Evolutionary conservation across 2,113 vertebrate species (phyloP), one percentile per base, ranked within the genome.

Genomic region (Lagopus muta): DNA sequence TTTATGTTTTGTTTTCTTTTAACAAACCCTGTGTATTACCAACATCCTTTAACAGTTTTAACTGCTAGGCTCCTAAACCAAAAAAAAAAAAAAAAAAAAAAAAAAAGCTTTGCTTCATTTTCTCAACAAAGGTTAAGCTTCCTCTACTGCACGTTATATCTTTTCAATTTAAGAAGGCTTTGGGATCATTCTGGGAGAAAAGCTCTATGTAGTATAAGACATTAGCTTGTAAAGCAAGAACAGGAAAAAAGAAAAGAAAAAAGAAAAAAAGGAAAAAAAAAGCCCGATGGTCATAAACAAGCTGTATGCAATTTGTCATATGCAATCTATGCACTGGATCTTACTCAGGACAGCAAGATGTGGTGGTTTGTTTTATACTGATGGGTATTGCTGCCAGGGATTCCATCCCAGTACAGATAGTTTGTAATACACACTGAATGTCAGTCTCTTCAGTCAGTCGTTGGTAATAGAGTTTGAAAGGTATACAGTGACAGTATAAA

Each of bases 261-360:
- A 95, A 96, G 82, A 93, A 90, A 50, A 40, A 82, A 94, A 86
- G n/a, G 36, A 85, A 93, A 88, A 90, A 95, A 95, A 95, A 88
- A 40, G 55, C 36, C 60, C 54, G 8, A 65, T 91, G 89, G 82
- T 89, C 95, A 93, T 96, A 97, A 97, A 94, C 82, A 97, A 97
- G 87, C 93, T 96, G 90, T 95, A 83, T 96, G 82, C 28, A 92
- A 93, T 97, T 97, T 95, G 55, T 97, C 94, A 88, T 92, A 55
- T 36, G 85, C 74, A 67, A 47, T 93, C 82, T 82, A 78, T 81
- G 92, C 47, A 77, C 78, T 92, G 92, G 80, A 91, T 95, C 94
- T 94, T 91, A 89, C 86, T 95, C 86, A 77, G 85, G 55, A 92
- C 64, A 95, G 79, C 82, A 88, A 82, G 85, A 95, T 93, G 38